Evolutionary conservation across 2,888 invertebrate genomes (phyloP).

Genomic region (Bimastos eiseni): DNA sequence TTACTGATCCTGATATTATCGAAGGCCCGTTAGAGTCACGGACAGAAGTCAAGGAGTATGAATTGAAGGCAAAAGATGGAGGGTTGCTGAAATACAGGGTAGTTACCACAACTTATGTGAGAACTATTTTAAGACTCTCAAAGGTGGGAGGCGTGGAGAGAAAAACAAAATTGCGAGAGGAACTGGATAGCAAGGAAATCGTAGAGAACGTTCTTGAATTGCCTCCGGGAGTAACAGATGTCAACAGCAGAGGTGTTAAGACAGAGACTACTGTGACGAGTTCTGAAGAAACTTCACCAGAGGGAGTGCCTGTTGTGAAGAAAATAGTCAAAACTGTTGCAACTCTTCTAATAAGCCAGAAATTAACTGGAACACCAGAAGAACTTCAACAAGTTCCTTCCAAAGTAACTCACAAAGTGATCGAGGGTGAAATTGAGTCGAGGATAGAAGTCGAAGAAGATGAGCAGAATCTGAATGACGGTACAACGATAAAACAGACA

Average conservation of each 20-base stretch:
- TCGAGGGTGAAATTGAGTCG: slow-evolving; percentile 26
- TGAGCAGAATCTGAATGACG: slow-evolving; percentile 27
- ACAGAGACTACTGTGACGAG: slow-evolving; percentile 21
- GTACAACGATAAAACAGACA: slow-evolving; percentile 13
- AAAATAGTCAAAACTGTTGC: slow-evolving; percentile 26
- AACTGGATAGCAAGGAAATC: slow-evolving; percentile 23
- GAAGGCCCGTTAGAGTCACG: slow-evolving; percentile 29
- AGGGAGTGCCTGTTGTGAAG: slow-evolving; percentile 23
- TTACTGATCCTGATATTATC: neutral
- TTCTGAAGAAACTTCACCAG: slow-evolving; percentile 7
- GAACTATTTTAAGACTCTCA: slow-evolving; percentile 24
- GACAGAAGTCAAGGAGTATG: slow-evolving; percentile 25
- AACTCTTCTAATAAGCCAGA: neutral
- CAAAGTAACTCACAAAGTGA: neutral
- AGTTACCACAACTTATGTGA: slow-evolving; percentile 25
- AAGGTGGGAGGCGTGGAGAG: slow-evolving; percentile 25
- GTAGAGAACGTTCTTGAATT: slow-evolving; percentile 27
- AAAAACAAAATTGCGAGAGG: slow-evolving; percentile 29
- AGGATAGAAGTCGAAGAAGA: slow-evolving; percentile 23
- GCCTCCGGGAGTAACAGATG: slow-evolving; percentile 29
- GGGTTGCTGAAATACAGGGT: slow-evolving; percentile 15
- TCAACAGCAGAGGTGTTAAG: slow-evolving; percentile 7
- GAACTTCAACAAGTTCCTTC: neutral
- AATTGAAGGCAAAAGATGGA: slow-evolving; percentile 25
- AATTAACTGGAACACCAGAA: neutral